phyloP scores from a whole-genome alignment of 2,113 vertebrate species.

The Siphamia tubifer region DNA sequence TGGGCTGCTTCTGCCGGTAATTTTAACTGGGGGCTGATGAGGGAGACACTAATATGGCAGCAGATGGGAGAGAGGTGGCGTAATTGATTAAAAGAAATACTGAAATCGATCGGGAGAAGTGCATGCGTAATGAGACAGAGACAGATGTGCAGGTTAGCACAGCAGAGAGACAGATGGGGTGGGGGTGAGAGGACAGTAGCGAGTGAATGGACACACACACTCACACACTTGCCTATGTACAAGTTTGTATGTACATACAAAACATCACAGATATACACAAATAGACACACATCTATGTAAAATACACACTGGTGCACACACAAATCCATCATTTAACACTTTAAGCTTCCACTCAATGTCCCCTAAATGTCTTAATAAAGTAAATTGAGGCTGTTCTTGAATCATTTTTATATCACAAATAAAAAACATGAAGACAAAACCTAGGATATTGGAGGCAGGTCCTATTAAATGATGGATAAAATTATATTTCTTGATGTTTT shows the following conservation, averaged over 20 bases:
- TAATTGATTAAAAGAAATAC: constrained; percentile 73
- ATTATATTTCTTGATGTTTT: too few species aligned
- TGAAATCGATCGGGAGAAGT: constrained; percentile 67
- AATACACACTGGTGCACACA: not conserved
- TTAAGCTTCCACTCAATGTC: too few species aligned
- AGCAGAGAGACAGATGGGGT: constrained; percentile 27
- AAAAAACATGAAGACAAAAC: too few species aligned
- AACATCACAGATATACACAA: too few species aligned
- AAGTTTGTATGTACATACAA: not conserved
- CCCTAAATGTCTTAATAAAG: too few species aligned
- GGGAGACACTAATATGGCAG: constrained; percentile 70
- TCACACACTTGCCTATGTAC: not conserved
- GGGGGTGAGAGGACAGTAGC: not conserved
- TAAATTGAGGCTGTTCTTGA: too few species aligned
- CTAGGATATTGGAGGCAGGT: too few species aligned
- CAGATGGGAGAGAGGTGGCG: constrained; percentile 60
- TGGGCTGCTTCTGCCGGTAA: constrained; percentile 51
- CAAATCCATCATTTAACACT: not conserved
- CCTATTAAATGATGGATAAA: too few species aligned
- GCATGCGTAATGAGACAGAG: constrained; percentile 60
- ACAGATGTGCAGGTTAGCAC: constrained; percentile 66
- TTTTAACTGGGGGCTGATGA: constrained; percentile 61
- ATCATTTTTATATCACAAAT: too few species aligned
- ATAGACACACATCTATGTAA: not conserved
- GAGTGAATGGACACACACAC: not conserved